Base-by-base conservation (phyloP, 1,140 invertebrate genomes). In the Lanistes nyassanus region DNA sequence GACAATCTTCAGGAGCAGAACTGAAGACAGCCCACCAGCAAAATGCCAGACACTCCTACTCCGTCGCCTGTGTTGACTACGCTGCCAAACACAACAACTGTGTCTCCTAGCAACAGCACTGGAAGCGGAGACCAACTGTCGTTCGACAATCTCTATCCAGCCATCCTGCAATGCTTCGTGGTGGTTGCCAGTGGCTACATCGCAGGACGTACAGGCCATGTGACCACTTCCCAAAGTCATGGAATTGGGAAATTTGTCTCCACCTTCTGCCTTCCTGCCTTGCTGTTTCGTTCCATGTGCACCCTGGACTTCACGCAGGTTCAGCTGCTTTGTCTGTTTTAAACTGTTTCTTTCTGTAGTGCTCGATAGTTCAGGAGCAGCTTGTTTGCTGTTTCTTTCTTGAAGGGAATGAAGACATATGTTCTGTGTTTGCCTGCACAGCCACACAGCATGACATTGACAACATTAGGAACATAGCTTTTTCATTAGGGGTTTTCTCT, bases 201-300 rank as follows among this genome's bases (percentile, higher is more conserved):
- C 23, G 95, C 97, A 75, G 96, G 97, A 11, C 92, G 96, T 74
- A 91, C 94, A 58, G 94, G 95, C 83, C 87, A 97, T 37, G 95
- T 99, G 3, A 93, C 94, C 71, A 91, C 91, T 13, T 53, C 77
- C 26, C 96, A 98, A 90, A 93, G 94, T n/a, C 95, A 95, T 89
- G 97, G 97, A 5, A 91, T 99, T 60, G 95, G 95, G 64, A 95
- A 94, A 67, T 98, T 98, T 91, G 95, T 98, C 0, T 95, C 96
- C 34, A 97, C 94, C 55, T 98, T 98, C 90, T 94, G 96, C 29
- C 85, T 99, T 55, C 97, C 97, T 64, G 94, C 95, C 4, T 87
- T 98, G 7, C 97, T 99, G 81, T 98, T 99, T 84, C 90, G 95
- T 76, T 97, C 95, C 37, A 89, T 99, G 85, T 95, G 95, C 47